Evolutionary conservation across 2,797 vertebrate species (phyloP).

Genomic region (Oryzias dopingdopingensis): DNA sequence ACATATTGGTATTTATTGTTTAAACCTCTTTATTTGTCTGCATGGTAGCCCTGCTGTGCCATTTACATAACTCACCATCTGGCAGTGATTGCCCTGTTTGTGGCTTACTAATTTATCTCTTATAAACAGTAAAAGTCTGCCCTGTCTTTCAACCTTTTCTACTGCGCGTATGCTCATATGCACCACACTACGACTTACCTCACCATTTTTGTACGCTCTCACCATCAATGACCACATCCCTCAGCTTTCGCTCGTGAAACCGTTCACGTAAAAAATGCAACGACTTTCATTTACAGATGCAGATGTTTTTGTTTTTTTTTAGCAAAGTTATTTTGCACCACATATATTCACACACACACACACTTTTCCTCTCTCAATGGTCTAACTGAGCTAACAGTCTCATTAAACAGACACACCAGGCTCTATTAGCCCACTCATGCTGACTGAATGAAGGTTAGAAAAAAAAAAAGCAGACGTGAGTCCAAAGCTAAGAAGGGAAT

Average conservation of each 20-base stretch:
- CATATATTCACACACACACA: not conserved
- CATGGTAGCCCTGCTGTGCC: constrained; percentile 39
- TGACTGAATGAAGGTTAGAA: constrained; percentile 54
- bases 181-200: constrained; percentile 19
- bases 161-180: constrained; percentile 26
- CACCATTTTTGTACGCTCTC: not conserved
- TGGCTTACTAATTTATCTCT: constrained; percentile 58
- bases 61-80: constrained; percentile 64
- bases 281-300: constrained; percentile 23
- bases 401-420: constrained; percentile 46
- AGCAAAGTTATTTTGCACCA: not conserved
- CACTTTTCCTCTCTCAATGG: constrained; percentile 3
- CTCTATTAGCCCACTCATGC: constrained; percentile 41
- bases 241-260: not conserved
- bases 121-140: constrained; percentile 55
- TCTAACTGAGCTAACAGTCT: constrained; percentile 40
- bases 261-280: constrained; percentile 23
- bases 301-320: constrained; percentile 4
- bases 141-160: constrained; percentile 51
- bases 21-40: constrained; percentile 39
- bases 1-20: constrained; percentile 16
- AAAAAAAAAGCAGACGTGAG: constrained; percentile 24
- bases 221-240: constrained; percentile 30
- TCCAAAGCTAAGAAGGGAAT: constrained; percentile 27
- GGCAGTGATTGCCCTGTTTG: constrained; percentile 57